Conservation (phyloP, 2,113 vertebrate genomes). For the Phyllopteryx taeniolatus region DNA sequence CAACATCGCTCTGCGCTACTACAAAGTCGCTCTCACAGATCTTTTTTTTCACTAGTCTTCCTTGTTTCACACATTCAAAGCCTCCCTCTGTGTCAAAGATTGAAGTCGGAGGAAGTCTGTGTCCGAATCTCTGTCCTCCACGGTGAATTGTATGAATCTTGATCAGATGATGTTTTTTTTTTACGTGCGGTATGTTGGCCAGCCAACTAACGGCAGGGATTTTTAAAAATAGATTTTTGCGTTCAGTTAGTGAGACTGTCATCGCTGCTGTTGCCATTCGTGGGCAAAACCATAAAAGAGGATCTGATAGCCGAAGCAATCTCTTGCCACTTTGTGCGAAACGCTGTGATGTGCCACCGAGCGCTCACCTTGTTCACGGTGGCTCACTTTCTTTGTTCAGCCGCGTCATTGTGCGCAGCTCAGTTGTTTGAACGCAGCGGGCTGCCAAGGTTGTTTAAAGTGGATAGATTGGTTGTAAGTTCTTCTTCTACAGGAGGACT, state of each 20-base stretch:
- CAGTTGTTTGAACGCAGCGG: constrained; percentile 35
- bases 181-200: background rate
- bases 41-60: constrained; percentile 40
- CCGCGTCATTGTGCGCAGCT: constrained; percentile 9
- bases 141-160: background rate
- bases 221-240: constrained; percentile 12
- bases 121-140: constrained; percentile 18
- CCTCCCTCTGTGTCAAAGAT: constrained; percentile 26
- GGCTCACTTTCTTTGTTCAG: constrained; percentile 13
- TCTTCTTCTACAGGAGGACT: background rate
- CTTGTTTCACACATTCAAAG: constrained; percentile 6
- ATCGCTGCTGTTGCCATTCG: background rate
- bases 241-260: background rate
- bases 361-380: constrained; percentile 16
- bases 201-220: background rate
- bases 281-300: constrained; percentile 27
- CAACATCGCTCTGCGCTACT: constrained; percentile 3
- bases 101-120: constrained; percentile 39
- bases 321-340: constrained; percentile 31
- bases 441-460: constrained; percentile 21
- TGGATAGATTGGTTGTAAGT: constrained; percentile 31
- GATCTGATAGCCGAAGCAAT: constrained; percentile 47
- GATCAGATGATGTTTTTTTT: constrained; percentile 2
- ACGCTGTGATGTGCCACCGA: background rate
- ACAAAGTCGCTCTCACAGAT: constrained; percentile 23